Base-by-base conservation (phyloP, 1,140 invertebrate genomes). In the Calliphora vicina region DNA sequence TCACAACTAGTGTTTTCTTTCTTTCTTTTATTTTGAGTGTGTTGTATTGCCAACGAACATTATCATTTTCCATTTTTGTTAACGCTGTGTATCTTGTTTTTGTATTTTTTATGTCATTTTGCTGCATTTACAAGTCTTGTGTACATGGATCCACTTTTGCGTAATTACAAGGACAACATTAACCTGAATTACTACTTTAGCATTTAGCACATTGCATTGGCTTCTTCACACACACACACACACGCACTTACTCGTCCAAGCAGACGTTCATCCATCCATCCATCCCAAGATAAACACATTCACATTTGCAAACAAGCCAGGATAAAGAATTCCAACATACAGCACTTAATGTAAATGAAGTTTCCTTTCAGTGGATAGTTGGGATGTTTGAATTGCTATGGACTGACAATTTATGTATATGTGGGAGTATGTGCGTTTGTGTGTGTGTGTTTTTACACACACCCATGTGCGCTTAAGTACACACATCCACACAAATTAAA, bases 161-260 rank as follows among this genome's bases (percentile, higher is more conserved):
- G 74, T 78, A 78, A 78, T 78, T 78, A 78, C n/a, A 78, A 43
- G 74, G 23, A 43, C 74, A 78, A 78, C 29, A 78, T 78, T 78
- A 78, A 78, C 74, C 74, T 78, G 74, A 78, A 78, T 78, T 43
- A 76, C 73, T 76, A 76, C 35, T 76, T 76, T 76, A 29, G 35
- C 27, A 76, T 35, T 76, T 29, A 35, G 72, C 42, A 35, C 35
- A 43, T 23, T 67, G 20, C 57, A 20, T 67, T 23, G 20, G 4
- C 20, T 67, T 23, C 20, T 23, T 67, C 23, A 67, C 61, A 20
- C 10, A 20, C 20, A 23, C 10, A 23, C 61, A 67, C 61, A 20
- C 10, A 20, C 20, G 10, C 10, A 23, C 61, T 67, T 6, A 23
- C 23, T 15, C 50, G n/a, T 57, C 15, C 15, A 57, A n/a, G 5